These are phyloP conservation scores for Matsumyia berberina DNA, from an alignment of 2,888 invertebrate species.

Conservation along the genomic window DNA sequence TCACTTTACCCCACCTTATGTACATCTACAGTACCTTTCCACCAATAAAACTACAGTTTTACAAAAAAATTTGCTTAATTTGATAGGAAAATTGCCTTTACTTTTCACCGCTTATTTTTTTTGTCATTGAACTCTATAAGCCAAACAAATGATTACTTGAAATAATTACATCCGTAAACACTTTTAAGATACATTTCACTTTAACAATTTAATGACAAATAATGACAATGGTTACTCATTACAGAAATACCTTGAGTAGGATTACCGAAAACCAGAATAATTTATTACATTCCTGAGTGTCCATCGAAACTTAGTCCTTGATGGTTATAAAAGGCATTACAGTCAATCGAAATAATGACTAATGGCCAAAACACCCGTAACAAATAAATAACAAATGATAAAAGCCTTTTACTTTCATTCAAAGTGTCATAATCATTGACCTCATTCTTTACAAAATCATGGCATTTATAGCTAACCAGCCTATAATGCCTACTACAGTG, in stretches of 20 bases:
- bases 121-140: neutral
- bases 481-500: neutral
- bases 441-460: slow-evolving; percentile 11
- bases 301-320: neutral
- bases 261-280: neutral
- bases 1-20: too few relatives aligned
- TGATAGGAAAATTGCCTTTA: neutral
- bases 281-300: neutral
- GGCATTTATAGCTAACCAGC: neutral
- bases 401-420: neutral
- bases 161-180: neutral
- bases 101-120: neutral
- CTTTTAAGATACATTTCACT: slow-evolving; percentile 10
- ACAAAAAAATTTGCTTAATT: neutral
- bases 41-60: neutral
- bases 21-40: too few relatives aligned
- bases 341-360: slow-evolving; percentile 21
- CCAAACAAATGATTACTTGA: neutral
- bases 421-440: slow-evolving; percentile 2
- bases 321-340: neutral
- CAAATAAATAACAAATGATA: slow-evolving; percentile 5
- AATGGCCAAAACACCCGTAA: too few relatives aligned
- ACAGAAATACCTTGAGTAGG: neutral
- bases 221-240: slow-evolving; percentile 10
- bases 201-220: slow-evolving; percentile 20